These are phyloP conservation scores for Tipula vernalis DNA, from an alignment of 2,888 invertebrate genomes.

Conservation along the genomic window DNA sequence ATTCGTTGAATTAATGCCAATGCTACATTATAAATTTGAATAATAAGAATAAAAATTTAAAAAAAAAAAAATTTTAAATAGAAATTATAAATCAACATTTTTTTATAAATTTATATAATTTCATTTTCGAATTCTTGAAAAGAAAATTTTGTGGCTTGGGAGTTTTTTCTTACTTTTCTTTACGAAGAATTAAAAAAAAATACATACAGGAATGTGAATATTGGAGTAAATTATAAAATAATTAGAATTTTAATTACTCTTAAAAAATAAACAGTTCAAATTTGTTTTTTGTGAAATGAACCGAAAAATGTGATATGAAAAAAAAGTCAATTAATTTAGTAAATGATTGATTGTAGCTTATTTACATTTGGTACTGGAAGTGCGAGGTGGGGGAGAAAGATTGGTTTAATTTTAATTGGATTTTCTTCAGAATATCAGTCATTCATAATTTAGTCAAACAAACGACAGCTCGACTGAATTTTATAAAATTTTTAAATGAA, in stretches of 20 bases:
- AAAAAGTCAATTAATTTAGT: neutral
- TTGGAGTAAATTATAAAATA: neutral
- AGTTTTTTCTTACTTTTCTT: neutral
- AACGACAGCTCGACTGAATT: no score
- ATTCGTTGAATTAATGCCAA: neutral
- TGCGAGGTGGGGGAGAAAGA: no score
- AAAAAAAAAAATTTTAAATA: neutral
- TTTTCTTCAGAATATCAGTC: no score
- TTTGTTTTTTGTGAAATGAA: neutral
- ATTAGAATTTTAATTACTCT: neutral
- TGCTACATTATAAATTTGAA: slow-evolving; percentile 4
- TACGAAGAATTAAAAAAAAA: neutral
- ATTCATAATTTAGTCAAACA: no score
- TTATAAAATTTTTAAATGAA: no score
- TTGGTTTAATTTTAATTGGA: no score
- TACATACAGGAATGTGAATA: neutral
- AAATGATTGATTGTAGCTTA: neutral
- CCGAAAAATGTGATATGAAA: neutral
- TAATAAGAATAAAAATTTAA: neutral
- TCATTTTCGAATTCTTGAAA: neutral
- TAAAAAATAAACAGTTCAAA: neutral
- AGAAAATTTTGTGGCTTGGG: neutral
- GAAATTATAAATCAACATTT: neutral
- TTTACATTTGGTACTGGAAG: neutral
- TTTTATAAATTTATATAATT: neutral